These are phyloP conservation scores for Coccyzus lansbergi DNA, from an alignment of 2,797 vertebrate species.

Conservation along the genomic window DNA sequence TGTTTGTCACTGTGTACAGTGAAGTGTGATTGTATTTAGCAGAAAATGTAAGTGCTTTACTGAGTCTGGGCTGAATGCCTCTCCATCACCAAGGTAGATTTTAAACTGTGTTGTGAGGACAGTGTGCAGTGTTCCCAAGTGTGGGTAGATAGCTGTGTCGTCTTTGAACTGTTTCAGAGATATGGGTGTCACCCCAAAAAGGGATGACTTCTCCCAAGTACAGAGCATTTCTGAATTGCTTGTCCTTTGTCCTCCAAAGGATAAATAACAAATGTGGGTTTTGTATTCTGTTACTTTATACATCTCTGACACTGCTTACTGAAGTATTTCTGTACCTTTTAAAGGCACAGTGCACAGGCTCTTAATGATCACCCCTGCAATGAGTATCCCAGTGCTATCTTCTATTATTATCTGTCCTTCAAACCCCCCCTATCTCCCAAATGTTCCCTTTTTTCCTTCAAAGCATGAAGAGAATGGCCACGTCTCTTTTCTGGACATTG, in stretches of 20 bases:
- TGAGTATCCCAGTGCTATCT: neutral
- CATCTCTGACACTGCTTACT: neutral
- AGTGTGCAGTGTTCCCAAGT: neutral
- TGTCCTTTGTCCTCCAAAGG: neutral
- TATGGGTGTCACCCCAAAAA: neutral
- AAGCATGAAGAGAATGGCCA: neutral
- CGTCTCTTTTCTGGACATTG: neutral
- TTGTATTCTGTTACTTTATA: neutral
- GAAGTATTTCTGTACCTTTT: neutral
- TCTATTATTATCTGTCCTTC: neutral
- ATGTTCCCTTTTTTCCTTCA: neutral
- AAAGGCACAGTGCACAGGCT: neutral
- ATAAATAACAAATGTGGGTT: neutral
- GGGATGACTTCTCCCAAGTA: neutral
- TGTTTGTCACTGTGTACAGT: neutral
- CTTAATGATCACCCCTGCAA: neutral
- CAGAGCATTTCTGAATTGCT: neutral
- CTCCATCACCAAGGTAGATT: neutral
- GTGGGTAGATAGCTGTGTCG: neutral
- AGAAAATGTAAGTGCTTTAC: neutral
- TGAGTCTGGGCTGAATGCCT: neutral
- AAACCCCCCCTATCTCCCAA: neutral
- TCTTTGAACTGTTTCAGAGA: neutral
- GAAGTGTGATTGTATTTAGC: neutral
- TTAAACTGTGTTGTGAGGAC: neutral